phyloP scores from a whole-genome alignment of 2,888 invertebrate genomes.

The Thyatira batis region DNA sequence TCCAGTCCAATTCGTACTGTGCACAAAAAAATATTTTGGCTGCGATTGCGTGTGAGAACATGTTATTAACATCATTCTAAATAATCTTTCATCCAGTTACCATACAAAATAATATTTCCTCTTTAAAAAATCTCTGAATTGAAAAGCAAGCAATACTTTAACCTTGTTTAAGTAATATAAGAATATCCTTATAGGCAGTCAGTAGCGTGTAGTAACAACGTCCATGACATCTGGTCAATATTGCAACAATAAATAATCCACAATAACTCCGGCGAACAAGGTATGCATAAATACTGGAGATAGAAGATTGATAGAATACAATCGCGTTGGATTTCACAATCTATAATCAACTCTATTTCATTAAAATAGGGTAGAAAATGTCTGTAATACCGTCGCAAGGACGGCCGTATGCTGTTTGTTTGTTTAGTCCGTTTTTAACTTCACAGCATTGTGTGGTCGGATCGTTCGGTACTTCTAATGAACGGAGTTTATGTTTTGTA shows the following conservation, averaged over 20 bases:
- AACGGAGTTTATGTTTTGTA: constrained; percentile 27
- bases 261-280: neutral
- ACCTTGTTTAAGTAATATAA: too few species aligned
- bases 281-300: neutral
- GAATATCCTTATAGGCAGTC: too few species aligned
- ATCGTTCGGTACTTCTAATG: constrained; percentile 21
- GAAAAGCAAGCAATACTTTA: too few species aligned
- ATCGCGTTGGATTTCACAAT: neutral
- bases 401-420: constrained; percentile 7
- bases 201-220: too few species aligned
- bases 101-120: too few species aligned
- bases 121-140: too few species aligned
- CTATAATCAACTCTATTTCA: neutral
- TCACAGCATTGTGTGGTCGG: constrained; percentile 13
- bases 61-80: too few species aligned
- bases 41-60: too few species aligned
- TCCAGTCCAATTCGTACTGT: too few species aligned
- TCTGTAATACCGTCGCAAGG: neutral
- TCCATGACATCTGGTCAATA: too few species aligned
- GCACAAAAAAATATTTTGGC: too few species aligned
- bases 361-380: neutral
- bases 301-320: neutral
- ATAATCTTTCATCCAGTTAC: too few species aligned
- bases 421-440: constrained; percentile 18
- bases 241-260: neutral